These are phyloP conservation scores for Gopherus flavomarginatus DNA, from an alignment of 2,113 vertebrate genomes.

Conservation along the genomic window DNA sequence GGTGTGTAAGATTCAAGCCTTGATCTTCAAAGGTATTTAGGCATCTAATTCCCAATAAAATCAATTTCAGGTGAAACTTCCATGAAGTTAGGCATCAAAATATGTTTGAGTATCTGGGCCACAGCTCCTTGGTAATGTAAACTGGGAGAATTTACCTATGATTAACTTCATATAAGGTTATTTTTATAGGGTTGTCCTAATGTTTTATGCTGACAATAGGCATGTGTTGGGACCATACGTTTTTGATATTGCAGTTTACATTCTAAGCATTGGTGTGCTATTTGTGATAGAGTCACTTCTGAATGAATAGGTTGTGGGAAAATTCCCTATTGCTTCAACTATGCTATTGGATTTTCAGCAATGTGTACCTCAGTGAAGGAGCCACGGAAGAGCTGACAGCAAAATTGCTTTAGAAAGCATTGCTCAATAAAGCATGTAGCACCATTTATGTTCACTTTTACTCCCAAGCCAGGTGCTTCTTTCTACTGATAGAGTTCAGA, in stretches of 20 bases:
- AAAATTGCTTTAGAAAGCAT: not conserved
- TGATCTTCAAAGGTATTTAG: too few relatives aligned
- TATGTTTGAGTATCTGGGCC: too few relatives aligned
- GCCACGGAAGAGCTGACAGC: not conserved
- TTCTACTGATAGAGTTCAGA: not conserved
- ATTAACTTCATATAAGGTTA: not conserved
- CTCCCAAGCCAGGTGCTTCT: not conserved
- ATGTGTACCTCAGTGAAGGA: not conserved
- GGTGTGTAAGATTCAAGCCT: not conserved
- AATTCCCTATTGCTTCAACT: not conserved
- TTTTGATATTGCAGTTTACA: not conserved
- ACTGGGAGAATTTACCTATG: not conserved
- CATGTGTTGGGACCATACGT: not conserved
- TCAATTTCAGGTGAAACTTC: too few relatives aligned
- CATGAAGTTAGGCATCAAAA: too few relatives aligned
- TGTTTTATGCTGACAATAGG: constrained; percentile 43
- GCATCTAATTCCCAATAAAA: too few relatives aligned
- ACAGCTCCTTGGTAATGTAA: not conserved
- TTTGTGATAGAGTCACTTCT: not conserved
- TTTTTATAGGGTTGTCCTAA: not conserved
- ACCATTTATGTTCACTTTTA: not conserved
- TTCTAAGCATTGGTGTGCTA: fast-evolving
- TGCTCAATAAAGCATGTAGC: not conserved
- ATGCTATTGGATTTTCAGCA: not conserved
- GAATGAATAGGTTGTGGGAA: not conserved